Percentiles rank a stretch among this genome's conserved stretches.
Evolutionary conservation across 2,113 vertebrate species (phyloP).

Genomic region (mouse (Mus musculus)): DNA sequence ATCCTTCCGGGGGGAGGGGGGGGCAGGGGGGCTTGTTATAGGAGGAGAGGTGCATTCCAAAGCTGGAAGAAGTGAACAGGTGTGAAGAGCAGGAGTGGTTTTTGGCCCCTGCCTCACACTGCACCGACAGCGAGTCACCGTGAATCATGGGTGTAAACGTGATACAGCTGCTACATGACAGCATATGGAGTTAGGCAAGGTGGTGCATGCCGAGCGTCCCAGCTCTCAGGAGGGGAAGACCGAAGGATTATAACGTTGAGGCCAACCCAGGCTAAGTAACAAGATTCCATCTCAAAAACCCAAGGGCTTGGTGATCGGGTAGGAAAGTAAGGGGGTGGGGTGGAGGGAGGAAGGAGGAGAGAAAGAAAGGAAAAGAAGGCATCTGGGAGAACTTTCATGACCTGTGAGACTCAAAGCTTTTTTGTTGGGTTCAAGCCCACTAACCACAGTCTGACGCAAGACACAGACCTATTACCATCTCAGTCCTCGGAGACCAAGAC

Average conservation of each 20-base stretch:
- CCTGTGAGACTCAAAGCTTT: not conserved
- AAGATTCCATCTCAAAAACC: not conserved
- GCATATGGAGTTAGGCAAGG: not conserved
- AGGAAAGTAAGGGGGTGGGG: not conserved
- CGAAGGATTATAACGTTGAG: not conserved
- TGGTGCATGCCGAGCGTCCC: not conserved
- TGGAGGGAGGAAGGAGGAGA: not conserved
- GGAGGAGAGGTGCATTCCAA: not conserved
- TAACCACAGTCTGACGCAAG: not conserved
- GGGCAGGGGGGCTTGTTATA: not conserved
- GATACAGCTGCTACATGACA: not conserved
- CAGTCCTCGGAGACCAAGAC: too few species aligned
- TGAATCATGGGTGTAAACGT: constrained; percentile 7
- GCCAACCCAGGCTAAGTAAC: not conserved
- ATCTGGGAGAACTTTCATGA: not conserved
- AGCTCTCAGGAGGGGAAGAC: not conserved
- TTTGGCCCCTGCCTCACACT: constrained; percentile 5
- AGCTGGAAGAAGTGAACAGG: not conserved
- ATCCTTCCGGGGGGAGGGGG: not conserved
- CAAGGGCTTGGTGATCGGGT: not conserved
- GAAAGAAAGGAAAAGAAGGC: not conserved
- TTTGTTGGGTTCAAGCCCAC: constrained; percentile 37
- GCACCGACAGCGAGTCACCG: not conserved
- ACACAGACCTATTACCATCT: not conserved
- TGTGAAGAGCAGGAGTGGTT: not conserved